Conservation (phyloP, 2,797 vertebrate genomes). For the Thalassophryne amazonica region DNA sequence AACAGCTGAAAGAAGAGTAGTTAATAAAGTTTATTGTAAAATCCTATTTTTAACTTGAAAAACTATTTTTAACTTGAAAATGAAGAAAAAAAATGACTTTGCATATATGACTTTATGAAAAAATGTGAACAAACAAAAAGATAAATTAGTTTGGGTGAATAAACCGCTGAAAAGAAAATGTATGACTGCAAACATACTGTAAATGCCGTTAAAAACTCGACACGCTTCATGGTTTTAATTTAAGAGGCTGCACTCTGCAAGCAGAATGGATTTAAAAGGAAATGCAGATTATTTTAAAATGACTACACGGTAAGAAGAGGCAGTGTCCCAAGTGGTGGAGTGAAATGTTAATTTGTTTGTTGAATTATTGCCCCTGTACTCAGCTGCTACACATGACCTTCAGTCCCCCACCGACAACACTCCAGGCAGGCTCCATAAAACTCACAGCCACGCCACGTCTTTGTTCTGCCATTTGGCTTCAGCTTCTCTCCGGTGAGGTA, state of each 20-base stretch:
- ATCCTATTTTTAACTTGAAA: too few relatives aligned
- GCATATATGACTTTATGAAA: too few relatives aligned
- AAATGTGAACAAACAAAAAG: too few relatives aligned
- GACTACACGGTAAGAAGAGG: conserved; percentile 36
- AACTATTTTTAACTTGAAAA: too few relatives aligned
- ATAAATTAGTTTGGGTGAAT: too few relatives aligned
- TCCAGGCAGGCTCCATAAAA: conserved; percentile 65
- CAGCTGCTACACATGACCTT: conserved; percentile 66
- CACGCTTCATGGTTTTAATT: not conserved
- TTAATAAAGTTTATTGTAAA: too few relatives aligned
- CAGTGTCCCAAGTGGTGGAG: conserved; percentile 52
- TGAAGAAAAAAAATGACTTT: too few relatives aligned
- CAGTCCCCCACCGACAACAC: conserved; percentile 54
- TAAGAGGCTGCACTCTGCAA: not conserved
- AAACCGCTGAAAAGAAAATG: too few relatives aligned
- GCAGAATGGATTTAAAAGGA: not conserved
- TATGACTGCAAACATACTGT: not conserved
- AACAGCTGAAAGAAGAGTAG: too few relatives aligned
- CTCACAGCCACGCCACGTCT: conserved; percentile 53
- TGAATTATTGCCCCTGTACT: conserved; percentile 65
- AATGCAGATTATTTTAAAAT: conserved; percentile 4
- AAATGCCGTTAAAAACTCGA: not conserved
- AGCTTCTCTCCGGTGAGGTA: conserved; percentile 57
- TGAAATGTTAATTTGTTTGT: conserved; percentile 74
- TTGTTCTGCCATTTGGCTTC: conserved; percentile 77